Conservation (phyloP, 1,140 invertebrate species). For the Heliconius melpomene region DNA sequence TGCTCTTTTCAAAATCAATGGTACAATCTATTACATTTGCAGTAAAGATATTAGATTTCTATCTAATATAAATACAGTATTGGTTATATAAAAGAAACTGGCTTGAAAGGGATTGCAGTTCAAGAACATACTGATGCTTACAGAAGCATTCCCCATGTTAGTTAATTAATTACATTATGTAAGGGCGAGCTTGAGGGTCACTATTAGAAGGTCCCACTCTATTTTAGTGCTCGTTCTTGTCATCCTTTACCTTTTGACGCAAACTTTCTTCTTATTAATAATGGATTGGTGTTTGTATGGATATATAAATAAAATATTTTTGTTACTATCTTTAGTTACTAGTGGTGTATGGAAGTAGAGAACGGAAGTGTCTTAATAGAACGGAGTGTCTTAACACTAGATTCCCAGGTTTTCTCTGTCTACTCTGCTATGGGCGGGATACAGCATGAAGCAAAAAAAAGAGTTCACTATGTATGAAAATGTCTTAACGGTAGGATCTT, state of each 20-base stretch:
- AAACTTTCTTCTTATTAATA: not conserved
- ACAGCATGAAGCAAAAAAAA: too few relatives aligned
- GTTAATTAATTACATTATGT: constrained; percentile 11
- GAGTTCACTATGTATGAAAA: too few relatives aligned
- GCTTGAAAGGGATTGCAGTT: not conserved
- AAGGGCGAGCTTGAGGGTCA: constrained; percentile 1
- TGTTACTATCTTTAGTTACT: not conserved
- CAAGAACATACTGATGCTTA: not conserved
- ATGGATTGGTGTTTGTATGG: not conserved
- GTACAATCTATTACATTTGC: too few relatives aligned
- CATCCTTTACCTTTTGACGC: constrained; percentile 5
- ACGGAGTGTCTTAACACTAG: too few relatives aligned
- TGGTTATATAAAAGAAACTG: not conserved
- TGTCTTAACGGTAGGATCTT: too few relatives aligned
- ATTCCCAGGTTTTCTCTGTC: too few relatives aligned
- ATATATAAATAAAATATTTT: not conserved
- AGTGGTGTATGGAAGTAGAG: too few relatives aligned
- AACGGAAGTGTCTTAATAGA: too few relatives aligned
- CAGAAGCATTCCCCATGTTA: not conserved
- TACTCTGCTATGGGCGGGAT: too few relatives aligned
- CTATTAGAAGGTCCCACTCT: not conserved
- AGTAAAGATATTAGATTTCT: not conserved
- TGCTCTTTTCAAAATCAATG: too few relatives aligned
- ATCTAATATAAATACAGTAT: not conserved
- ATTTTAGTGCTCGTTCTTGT: not conserved